These are phyloP conservation scores for Circaetus cinerascens DNA, from an alignment of 2,113 vertebrate genomes.

Conservation along the genomic window DNA sequence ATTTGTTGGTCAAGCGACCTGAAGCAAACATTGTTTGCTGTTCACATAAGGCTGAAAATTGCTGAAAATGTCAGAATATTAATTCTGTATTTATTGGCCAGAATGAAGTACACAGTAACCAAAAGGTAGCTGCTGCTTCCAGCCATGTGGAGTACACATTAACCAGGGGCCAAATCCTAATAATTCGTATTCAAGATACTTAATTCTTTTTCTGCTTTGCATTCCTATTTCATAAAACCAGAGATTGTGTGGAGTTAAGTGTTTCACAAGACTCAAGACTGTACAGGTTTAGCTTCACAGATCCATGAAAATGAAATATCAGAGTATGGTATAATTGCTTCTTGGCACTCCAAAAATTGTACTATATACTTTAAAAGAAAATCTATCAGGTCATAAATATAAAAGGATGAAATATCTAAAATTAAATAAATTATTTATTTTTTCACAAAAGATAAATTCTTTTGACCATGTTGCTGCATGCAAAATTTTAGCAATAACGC, in stretches of 20 bases:
- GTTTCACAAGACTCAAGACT: neutral
- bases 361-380: neutral
- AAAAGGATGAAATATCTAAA: neutral
- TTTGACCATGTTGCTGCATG: neutral
- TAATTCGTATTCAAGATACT: neutral
- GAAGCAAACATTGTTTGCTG: neutral
- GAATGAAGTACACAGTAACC: neutral
- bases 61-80: neutral
- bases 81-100: neutral
- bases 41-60: neutral
- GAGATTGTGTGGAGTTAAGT: neutral
- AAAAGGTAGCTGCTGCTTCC: neutral
- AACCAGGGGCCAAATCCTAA: neutral
- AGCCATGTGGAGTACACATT: neutral
- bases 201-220: neutral
- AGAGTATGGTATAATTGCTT: neutral
- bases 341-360: neutral
- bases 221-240: neutral
- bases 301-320: neutral
- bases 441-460: neutral
- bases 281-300: neutral
- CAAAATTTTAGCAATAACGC: neutral
- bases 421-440: neutral
- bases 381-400: neutral
- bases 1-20: neutral